These are phyloP conservation scores for Petrolisthes cinctipes DNA, from an alignment of 2,888 invertebrate species.

Conservation along the genomic window DNA sequence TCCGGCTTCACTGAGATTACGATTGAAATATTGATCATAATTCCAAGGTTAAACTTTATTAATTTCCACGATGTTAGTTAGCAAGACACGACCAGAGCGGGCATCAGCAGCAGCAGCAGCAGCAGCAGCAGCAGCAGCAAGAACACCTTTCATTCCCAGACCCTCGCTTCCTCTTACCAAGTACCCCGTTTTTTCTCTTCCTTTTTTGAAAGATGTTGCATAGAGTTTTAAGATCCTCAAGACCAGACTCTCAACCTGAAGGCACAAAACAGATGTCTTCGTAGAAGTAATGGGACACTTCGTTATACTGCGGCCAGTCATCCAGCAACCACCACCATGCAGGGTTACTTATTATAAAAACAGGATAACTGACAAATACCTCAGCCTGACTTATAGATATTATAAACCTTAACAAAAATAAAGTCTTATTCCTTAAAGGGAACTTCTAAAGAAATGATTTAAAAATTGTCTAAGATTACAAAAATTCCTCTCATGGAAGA, in stretches of 20 bases:
- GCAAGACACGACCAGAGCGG: conserved; percentile 30
- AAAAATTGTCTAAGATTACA: too few species aligned
- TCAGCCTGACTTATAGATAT: neutral
- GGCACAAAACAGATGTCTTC: neutral
- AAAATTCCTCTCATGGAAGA: too few species aligned
- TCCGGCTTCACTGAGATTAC: conserved; percentile 31
- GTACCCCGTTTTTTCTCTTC: neutral
- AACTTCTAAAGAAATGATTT: too few species aligned
- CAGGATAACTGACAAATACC: neutral
- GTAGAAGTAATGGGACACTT: neutral
- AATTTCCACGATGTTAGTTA: conserved; percentile 45
- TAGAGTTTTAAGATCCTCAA: neutral
- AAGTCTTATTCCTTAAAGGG: too few species aligned
- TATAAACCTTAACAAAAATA: too few species aligned
- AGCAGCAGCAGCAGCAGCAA: neutral
- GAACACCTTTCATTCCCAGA: neutral
- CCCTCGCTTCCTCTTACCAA: neutral
- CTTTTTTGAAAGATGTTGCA: neutral
- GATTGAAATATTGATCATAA: conserved; percentile 49
- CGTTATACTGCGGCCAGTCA: neutral
- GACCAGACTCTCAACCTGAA: neutral
- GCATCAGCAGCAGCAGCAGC: neutral
- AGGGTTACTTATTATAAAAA: neutral
- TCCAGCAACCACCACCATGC: neutral
- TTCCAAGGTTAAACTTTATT: conserved; percentile 46